Base-by-base conservation (phyloP, 2,797 vertebrate species). In the Cryptoprocta ferox region DNA sequence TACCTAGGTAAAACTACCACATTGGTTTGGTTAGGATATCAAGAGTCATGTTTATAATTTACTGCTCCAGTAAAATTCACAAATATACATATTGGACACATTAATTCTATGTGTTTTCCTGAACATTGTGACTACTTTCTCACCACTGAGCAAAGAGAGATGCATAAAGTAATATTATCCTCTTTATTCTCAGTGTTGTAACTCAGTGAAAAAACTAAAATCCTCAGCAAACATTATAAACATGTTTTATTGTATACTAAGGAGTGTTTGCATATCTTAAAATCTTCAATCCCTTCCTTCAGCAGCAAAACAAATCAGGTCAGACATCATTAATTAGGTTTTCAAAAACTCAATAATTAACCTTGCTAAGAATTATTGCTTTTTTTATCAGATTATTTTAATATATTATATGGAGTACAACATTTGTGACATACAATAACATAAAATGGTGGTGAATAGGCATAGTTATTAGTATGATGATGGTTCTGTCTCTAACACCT, bases 321-420 rank as follows among this genome's bases (percentile, higher is more conserved):
- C 83, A 97, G 95, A 37, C 63, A 92, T 96, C 79, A 83, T 97
- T 96, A 97, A 95, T 95, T 83, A 78, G 86, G 26, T 94, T 86
- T 89, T 91, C 78, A 85, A 94, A 96, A 97, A 75, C 85, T 89
- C 76, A 94, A 32, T 95, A 95, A 98, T 97, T 98, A 97, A 79
- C 73, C 81, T 53, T 61, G 65, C 59, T 92, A 94, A 90, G 89
- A 93, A 79, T 95, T 48, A 90, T 32, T 80, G 37, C n/a, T 94
- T 18, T 32, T 90, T 94, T 95, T 66, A 94, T 95, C 83, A 82
- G 76, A 82, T 95, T 81, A 87, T 92, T 94, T 86, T 75, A 39
- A 81, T 89, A 81, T 35, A 30, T 86, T 86, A 35, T 85, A 59
- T 78, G 13, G 59, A 91, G 15, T 9, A 42, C n/a, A 37, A 28